phyloP scores from a whole-genome alignment of 2,888 invertebrate species.

The Polyploca ridens region DNA sequence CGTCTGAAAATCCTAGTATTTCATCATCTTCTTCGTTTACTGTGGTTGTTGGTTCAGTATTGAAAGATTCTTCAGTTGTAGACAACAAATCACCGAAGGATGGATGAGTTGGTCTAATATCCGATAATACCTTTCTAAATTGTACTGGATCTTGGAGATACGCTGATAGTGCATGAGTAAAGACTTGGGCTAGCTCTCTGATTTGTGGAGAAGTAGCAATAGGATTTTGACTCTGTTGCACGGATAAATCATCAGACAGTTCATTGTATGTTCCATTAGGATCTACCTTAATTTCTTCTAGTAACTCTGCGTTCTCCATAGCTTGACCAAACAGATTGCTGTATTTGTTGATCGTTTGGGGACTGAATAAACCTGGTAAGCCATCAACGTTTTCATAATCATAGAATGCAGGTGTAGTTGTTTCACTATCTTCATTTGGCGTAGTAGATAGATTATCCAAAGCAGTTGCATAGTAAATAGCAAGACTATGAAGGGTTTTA shows the following conservation, averaged over 20 bases:
- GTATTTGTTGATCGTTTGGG: slow-evolving; percentile 87
- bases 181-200: slow-evolving; percentile 92
- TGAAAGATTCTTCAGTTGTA: slow-evolving; percentile 66
- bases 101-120: slow-evolving; percentile 92
- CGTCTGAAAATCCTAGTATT: slow-evolving; percentile 91
- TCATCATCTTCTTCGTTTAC: slow-evolving; percentile 90
- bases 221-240: slow-evolving; percentile 87
- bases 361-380: slow-evolving; percentile 86
- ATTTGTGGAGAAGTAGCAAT: slow-evolving; percentile 87
- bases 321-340: slow-evolving; percentile 71
- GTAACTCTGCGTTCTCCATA: slow-evolving; percentile 60
- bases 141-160: slow-evolving; percentile 93
- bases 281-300: slow-evolving; percentile 73
- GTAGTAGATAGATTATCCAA: slow-evolving; percentile 84
- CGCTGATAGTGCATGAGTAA: slow-evolving; percentile 92
- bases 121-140: slow-evolving; percentile 90
- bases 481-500: slow-evolving; percentile 90
- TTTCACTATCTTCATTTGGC: slow-evolving; percentile 62
- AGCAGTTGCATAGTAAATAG: slow-evolving; percentile 91
- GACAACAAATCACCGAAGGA: slow-evolving; percentile 76
- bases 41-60: slow-evolving; percentile 84
- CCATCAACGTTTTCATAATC: slow-evolving; percentile 74
- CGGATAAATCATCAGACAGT: slow-evolving; percentile 82
- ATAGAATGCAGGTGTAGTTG: slow-evolving; percentile 60
- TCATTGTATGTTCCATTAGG: slow-evolving; percentile 74